phyloP scores from a whole-genome alignment of 2,888 invertebrate genomes.

The Xanthostigma xanthostigma region DNA sequence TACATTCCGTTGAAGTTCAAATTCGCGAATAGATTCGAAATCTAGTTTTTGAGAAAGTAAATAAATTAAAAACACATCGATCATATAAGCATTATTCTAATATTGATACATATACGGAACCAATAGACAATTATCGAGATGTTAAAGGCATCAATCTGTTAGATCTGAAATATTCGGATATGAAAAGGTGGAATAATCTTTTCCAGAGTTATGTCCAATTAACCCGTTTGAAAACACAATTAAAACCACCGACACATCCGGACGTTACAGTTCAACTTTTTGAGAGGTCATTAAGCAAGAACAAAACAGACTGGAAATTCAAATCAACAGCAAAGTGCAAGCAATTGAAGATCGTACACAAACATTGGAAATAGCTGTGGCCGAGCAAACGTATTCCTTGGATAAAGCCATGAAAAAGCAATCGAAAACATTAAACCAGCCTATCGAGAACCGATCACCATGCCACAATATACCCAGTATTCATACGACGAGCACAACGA shows the following conservation, averaged over 20 bases:
- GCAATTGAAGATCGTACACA: too few relatives aligned
- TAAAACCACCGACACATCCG: slow-evolving; percentile 31
- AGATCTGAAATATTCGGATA: slow-evolving; percentile 76
- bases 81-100: slow-evolving; percentile 22
- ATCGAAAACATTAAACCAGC: too few relatives aligned
- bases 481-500: too few relatives aligned
- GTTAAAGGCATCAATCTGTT: slow-evolving; percentile 64
- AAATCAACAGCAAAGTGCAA: slow-evolving; percentile 75
- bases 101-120: slow-evolving; percentile 41
- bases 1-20: too few relatives aligned
- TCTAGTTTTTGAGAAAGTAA: slow-evolving; percentile 31
- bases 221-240: slow-evolving; percentile 75
- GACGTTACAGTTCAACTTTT: slow-evolving; percentile 66
- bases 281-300: slow-evolving; percentile 78
- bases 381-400: too few relatives aligned
- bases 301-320: slow-evolving; percentile 27
- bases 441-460: too few relatives aligned
- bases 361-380: too few relatives aligned
- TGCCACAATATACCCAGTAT: too few relatives aligned
- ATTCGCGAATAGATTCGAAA: too few relatives aligned
- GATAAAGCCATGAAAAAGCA: too few relatives aligned
- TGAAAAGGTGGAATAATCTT: slow-evolving; percentile 65
- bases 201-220: slow-evolving; percentile 86
- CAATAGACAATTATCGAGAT: slow-evolving; percentile 74
- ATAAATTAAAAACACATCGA: too few relatives aligned